These are phyloP conservation scores for Eucidaris tribuloides DNA, from an alignment of 35 echinoderm and acorn worm genomes.

Conservation along the genomic window DNA sequence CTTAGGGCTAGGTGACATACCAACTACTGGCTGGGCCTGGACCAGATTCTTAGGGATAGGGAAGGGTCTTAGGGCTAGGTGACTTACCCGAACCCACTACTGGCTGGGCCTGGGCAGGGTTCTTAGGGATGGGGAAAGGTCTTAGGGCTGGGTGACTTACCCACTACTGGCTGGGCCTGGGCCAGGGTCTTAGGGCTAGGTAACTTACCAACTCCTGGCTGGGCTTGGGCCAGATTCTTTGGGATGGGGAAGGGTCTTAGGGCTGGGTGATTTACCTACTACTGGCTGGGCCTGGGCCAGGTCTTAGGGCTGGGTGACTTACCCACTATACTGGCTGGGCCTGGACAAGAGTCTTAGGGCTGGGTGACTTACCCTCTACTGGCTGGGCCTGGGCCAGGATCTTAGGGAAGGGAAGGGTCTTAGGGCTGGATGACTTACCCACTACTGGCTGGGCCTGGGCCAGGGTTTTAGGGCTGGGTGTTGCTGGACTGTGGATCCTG, in stretches of 20 bases:
- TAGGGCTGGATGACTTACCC: background rate
- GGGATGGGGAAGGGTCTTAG: background rate
- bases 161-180: too few relatives aligned
- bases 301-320: background rate
- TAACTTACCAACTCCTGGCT: too few relatives aligned
- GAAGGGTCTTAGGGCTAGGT: too few relatives aligned
- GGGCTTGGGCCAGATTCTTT: too few relatives aligned
- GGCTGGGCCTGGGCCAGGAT: background rate
- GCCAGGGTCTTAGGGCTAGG: too few relatives aligned
- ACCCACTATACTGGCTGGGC: background rate
- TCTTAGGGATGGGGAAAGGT: too few relatives aligned
- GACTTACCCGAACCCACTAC: too few relatives aligned
- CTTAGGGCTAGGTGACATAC: too few relatives aligned
- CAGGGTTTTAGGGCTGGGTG: constrained; percentile 19
- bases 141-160: too few relatives aligned
- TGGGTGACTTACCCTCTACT: background rate
- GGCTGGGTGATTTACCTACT: background rate
- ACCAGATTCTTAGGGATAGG: background rate
- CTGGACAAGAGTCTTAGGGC: background rate
- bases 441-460: background rate
- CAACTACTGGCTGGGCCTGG: too few relatives aligned
- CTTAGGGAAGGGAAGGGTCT: background rate
- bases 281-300: background rate
- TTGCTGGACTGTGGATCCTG: constrained; percentile 21
- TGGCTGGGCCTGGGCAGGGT: too few relatives aligned